Conservation (phyloP, 2,113 vertebrate species). For the Nymphicus hollandicus region DNA sequence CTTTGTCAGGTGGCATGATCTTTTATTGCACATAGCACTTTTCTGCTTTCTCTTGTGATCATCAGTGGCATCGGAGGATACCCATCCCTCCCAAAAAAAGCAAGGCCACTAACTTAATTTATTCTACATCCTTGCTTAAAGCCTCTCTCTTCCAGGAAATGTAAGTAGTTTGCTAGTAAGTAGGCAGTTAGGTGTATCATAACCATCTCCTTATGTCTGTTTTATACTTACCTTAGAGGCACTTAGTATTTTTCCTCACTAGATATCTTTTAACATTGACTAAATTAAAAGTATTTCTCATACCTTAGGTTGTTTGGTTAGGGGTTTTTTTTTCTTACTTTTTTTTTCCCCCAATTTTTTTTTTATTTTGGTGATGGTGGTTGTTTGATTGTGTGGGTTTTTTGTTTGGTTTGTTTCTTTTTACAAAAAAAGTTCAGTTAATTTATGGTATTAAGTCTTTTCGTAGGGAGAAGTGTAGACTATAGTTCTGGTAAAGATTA, state of each 20-base stretch:
- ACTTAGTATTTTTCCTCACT: background rate
- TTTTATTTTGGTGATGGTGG: background rate
- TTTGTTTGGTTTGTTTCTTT: background rate
- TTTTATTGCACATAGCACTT: background rate
- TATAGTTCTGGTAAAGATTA: background rate
- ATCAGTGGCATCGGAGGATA: background rate
- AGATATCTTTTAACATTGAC: background rate
- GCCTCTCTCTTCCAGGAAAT: background rate
- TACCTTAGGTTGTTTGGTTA: background rate
- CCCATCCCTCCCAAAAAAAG: rapidly evolving
- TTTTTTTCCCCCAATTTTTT: background rate
- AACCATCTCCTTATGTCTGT: background rate
- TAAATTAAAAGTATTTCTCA: background rate
- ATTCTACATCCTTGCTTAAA: background rate
- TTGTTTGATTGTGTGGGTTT: background rate
- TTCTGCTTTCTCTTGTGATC: background rate
- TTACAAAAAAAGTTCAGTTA: background rate
- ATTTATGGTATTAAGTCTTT: background rate
- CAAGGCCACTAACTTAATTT: background rate
- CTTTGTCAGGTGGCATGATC: background rate
- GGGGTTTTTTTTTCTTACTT: background rate
- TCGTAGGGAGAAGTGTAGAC: background rate
- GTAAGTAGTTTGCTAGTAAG: background rate
- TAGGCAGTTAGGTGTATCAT: background rate
- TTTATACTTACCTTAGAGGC: background rate